Percentiles rank a stretch among this genome's conserved stretches.
Conservation (phyloP, 53 echinoderm and acorn worm species). For the Holothuria leucospilota region DNA sequence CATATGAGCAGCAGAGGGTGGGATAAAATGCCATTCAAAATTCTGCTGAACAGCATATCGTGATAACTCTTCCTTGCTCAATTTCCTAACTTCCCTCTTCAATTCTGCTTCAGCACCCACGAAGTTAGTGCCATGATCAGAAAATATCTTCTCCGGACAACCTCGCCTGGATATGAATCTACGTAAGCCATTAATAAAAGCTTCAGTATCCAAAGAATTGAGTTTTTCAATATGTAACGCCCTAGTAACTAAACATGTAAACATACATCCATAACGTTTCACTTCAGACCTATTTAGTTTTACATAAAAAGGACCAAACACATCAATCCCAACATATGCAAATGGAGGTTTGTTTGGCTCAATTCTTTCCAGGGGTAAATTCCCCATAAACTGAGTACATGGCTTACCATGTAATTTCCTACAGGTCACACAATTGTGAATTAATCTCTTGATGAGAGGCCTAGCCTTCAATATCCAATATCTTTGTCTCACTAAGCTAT, state of each 20-base stretch:
- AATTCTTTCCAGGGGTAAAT: conserved; percentile 49
- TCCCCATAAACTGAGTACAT: conserved; percentile 43
- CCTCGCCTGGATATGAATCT: conserved; percentile 53
- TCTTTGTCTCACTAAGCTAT: too few species aligned
- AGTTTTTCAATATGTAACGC: conserved; percentile 57
- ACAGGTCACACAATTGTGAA: conserved; percentile 39
- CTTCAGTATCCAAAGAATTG: conserved; percentile 49
- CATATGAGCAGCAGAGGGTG: conserved; percentile 29
- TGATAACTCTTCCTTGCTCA: background rate
- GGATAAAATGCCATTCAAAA: conserved; percentile 44
- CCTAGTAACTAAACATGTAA: conserved; percentile 44
- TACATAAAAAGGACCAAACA: conserved; percentile 54
- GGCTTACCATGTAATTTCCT: conserved; percentile 30
- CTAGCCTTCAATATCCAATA: too few species aligned
- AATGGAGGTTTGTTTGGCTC: conserved; percentile 55
- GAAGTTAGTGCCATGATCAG: conserved; percentile 60
- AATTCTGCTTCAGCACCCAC: conserved; percentile 19
- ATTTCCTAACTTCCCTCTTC: conserved; percentile 1
- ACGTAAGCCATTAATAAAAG: conserved; percentile 47
- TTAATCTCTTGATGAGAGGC: too few species aligned
- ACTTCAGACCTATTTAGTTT: conserved; percentile 33
- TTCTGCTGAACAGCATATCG: background rate
- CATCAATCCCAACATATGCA: conserved; percentile 45
- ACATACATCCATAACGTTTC: conserved; percentile 54
- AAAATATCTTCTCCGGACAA: conserved; percentile 23